phyloP scores from a whole-genome alignment of 2,888 invertebrate genomes.

The Anarsia innoxiella region DNA sequence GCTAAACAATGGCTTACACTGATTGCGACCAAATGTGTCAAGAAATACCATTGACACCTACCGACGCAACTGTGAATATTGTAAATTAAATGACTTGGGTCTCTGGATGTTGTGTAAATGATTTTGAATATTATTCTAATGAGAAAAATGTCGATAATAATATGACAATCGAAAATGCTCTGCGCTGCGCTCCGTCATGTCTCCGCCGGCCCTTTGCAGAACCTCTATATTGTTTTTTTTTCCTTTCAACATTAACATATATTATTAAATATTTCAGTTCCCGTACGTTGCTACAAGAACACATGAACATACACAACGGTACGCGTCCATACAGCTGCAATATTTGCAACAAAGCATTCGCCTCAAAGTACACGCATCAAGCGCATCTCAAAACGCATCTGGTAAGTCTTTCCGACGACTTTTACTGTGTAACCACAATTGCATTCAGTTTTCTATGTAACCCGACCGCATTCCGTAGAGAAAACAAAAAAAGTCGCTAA shows the following conservation, averaged over 20 bases:
- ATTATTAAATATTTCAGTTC: constrained; percentile 56
- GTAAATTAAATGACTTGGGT: too few species aligned
- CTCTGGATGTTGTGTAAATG: neutral
- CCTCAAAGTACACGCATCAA: constrained; percentile 85
- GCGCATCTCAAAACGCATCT: constrained; percentile 85
- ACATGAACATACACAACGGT: constrained; percentile 82
- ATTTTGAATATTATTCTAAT: neutral
- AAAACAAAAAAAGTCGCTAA: too few species aligned
- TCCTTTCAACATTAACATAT: too few species aligned
- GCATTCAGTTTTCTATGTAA: too few species aligned
- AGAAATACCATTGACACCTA: too few species aligned
- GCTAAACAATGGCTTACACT: too few species aligned
- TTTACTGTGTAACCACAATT: too few species aligned
- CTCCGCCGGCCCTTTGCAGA: neutral
- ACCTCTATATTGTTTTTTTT: neutral
- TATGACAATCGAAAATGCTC: neutral
- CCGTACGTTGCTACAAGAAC: constrained; percentile 81
- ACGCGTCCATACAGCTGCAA: constrained; percentile 79
- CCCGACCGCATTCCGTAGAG: too few species aligned
- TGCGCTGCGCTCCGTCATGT: neutral
- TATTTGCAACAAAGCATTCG: constrained; percentile 82
- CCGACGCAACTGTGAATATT: too few species aligned
- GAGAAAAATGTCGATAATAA: neutral
- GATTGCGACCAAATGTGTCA: too few species aligned
- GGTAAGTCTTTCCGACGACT: constrained; percentile 47